Evolutionary conservation across 2,113 vertebrate species (phyloP).

Genomic region (Anser cygnoides): DNA sequence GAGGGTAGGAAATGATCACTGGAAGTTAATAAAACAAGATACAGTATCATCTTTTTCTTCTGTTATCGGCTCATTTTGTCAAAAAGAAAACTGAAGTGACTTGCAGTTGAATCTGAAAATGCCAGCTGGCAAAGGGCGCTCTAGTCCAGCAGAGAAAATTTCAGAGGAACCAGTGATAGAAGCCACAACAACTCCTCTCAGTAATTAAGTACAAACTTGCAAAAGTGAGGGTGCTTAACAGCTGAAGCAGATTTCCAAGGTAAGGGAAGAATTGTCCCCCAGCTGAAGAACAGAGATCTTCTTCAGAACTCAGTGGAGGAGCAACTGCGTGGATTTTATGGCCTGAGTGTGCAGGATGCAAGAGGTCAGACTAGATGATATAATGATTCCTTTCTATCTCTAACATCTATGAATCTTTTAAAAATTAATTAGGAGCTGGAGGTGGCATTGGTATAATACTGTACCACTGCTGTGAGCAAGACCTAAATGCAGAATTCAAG

Average conservation of each 20-base stretch:
- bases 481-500: constrained; percentile 2
- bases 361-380: not conserved
- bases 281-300: not conserved
- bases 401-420: not conserved
- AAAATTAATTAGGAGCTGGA: constrained; percentile 1
- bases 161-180: not conserved
- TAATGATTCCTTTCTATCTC: not conserved
- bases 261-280: not conserved
- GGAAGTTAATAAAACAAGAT: constrained; percentile 18
- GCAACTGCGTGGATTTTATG: not conserved
- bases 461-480: not conserved
- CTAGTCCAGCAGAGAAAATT: not conserved
- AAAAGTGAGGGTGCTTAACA: not conserved
- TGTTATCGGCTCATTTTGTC: not conserved
- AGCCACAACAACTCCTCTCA: not conserved
- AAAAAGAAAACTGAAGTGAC: not conserved
- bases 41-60: not conserved
- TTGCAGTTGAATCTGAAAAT: not conserved
- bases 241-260: not conserved
- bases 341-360: not conserved
- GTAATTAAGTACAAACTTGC: not conserved
- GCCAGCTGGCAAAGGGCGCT: not conserved
- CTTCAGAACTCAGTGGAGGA: not conserved
- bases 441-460: not conserved
- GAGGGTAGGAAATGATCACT: not conserved